These are phyloP conservation scores for Loriculus beryllinus DNA, from an alignment of 2,797 vertebrate genomes.

Conservation along the genomic window DNA sequence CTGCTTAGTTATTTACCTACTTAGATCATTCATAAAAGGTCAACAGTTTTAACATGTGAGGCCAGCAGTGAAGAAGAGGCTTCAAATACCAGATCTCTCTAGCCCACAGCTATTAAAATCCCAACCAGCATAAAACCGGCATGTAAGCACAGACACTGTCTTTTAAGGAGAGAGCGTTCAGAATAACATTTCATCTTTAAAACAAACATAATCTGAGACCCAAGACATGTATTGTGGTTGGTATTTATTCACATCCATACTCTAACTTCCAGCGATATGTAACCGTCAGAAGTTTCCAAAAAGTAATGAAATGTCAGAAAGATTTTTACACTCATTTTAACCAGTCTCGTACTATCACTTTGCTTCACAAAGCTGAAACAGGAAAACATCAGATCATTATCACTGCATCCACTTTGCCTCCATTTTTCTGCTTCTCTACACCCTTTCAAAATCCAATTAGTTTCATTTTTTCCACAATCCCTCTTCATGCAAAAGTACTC, in stretches of 20 bases:
- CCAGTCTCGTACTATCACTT: neutral
- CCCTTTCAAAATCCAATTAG: neutral
- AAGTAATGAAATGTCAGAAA: neutral
- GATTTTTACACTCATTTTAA: neutral
- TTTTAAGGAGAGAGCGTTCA: neutral
- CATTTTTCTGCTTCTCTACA: neutral
- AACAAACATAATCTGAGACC: neutral
- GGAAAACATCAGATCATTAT: neutral
- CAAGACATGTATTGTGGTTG: neutral
- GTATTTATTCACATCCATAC: neutral
- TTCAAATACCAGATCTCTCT: slow-evolving; percentile 23
- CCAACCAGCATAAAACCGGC: neutral
- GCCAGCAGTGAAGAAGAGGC: slow-evolving; percentile 11
- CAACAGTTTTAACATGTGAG: neutral
- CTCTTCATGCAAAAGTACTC: neutral
- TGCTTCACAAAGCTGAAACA: neutral
- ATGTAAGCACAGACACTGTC: neutral
- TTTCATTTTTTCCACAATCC: neutral
- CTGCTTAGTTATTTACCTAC: slow-evolving; percentile 9
- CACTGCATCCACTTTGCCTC: neutral
- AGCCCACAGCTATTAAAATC: slow-evolving; percentile 41
- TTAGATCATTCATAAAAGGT: slow-evolving; percentile 50
- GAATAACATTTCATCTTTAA: neutral
- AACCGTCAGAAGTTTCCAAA: neutral
- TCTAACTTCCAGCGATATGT: neutral